Evolutionary conservation across 2,113 vertebrate species (phyloP).

Genomic region (Anguilla rostrata): DNA sequence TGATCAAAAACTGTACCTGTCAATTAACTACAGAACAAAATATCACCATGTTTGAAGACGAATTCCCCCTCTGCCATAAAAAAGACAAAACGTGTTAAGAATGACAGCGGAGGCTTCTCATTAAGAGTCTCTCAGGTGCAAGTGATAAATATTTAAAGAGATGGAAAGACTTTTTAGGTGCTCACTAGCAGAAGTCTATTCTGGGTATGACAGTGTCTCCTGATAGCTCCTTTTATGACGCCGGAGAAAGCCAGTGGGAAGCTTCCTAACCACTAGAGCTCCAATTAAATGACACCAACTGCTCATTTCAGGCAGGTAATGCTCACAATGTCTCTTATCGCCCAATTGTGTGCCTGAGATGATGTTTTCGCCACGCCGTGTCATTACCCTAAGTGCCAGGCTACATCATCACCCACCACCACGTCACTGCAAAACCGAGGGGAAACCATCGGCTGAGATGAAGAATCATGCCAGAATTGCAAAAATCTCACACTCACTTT

Average conservation of each 20-base stretch:
- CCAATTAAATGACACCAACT: conserved; percentile 11
- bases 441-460: neutral
- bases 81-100: neutral
- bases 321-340: neutral
- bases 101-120: neutral
- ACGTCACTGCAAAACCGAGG: neutral
- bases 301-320: conserved; percentile 6
- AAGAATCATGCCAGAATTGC: neutral
- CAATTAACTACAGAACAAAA: neutral
- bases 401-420: neutral
- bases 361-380: neutral
- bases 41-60: neutral
- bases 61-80: neutral
- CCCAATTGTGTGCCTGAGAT: neutral
- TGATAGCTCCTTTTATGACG: neutral
- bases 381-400: neutral
- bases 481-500: neutral
- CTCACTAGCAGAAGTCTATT: neutral
- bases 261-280: neutral
- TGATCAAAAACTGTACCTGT: neutral
- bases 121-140: neutral
- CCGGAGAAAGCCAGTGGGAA: neutral
- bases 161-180: neutral
- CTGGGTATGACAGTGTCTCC: neutral
- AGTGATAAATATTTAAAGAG: neutral